These are phyloP conservation scores for Steinernema feltiae DNA, from an alignment of 1,140 invertebrate species.

Conservation along the genomic window DNA sequence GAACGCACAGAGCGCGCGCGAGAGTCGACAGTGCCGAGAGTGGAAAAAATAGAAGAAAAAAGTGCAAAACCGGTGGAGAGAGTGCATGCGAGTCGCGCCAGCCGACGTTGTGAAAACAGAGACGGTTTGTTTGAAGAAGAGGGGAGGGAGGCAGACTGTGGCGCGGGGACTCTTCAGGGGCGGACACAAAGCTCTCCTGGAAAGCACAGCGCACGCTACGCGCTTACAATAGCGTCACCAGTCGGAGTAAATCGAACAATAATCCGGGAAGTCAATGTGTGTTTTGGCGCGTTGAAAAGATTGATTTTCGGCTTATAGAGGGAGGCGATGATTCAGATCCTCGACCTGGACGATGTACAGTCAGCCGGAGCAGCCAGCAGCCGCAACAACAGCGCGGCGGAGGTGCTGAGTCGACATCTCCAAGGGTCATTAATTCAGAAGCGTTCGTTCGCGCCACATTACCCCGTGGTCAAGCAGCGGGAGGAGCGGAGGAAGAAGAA, in stretches of 20 bases:
- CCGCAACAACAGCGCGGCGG: neutral
- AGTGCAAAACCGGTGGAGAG: constrained; percentile 3
- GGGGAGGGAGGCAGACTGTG: neutral
- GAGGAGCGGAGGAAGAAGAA: too few species aligned
- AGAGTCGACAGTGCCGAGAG: neutral
- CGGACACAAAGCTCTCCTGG: neutral
- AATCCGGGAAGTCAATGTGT: neutral
- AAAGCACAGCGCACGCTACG: neutral
- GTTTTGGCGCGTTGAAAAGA: neutral
- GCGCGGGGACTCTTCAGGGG: neutral
- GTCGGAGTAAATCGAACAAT: neutral
- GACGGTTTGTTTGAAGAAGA: neutral
- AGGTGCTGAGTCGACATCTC: too few species aligned
- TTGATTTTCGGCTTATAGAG: neutral
- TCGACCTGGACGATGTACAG: neutral
- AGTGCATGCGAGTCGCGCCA: neutral
- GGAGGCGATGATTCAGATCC: neutral
- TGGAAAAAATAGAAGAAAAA: neutral
- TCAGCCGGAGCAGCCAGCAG: too few species aligned
- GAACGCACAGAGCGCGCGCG: neutral
- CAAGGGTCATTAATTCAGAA: neutral
- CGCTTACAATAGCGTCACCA: neutral
- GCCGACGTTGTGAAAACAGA: neutral
- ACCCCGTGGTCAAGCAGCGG: neutral
- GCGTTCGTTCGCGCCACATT: neutral